These are phyloP conservation scores for Thelaira solivaga DNA, from an alignment of 2,888 invertebrate genomes.

Conservation along the genomic window DNA sequence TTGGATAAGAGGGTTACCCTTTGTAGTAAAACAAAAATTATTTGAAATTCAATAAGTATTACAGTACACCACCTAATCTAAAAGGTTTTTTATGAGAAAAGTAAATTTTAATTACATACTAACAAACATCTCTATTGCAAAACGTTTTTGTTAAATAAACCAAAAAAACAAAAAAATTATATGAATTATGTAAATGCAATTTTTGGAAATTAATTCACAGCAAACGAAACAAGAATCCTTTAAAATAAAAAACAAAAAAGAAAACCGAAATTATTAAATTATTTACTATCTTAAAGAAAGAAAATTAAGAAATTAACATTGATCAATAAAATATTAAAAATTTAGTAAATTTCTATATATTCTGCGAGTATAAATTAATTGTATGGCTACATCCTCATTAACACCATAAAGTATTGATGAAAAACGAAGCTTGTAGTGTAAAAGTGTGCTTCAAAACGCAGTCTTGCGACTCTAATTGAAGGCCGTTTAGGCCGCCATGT, in stretches of 20 bases:
- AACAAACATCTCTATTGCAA: conserved; percentile 26
- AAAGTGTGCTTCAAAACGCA: too few species aligned
- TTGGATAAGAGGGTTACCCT: too few species aligned
- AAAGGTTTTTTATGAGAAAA: conserved; percentile 10
- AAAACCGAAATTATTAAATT: conserved; percentile 40
- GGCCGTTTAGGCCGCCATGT: too few species aligned
- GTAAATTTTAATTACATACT: conserved; percentile 17
- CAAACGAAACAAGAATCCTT: conserved; percentile 1
- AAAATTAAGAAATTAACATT: conserved; percentile 43
- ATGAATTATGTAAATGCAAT: too few species aligned
- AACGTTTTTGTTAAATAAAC: conserved; percentile 25
- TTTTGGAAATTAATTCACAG: conserved; percentile 28
- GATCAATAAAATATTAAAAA: conserved; percentile 34
- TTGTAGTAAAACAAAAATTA: conserved; percentile 32
- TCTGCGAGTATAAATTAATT: too few species aligned
- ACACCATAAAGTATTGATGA: too few species aligned
- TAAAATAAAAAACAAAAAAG: conserved; percentile 26
- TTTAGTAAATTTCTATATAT: conserved; percentile 33
- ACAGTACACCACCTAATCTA: conserved; percentile 48
- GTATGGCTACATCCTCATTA: too few species aligned
- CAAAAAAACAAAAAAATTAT: conserved; percentile 7
- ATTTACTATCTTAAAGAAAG: conserved; percentile 42
- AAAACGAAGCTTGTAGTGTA: too few species aligned
- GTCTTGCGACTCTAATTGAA: too few species aligned
- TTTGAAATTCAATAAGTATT: conserved; percentile 46